Evolutionary conservation across 1,140 invertebrate genomes (phyloP).

Genomic region (Drosophila pandora): DNA sequence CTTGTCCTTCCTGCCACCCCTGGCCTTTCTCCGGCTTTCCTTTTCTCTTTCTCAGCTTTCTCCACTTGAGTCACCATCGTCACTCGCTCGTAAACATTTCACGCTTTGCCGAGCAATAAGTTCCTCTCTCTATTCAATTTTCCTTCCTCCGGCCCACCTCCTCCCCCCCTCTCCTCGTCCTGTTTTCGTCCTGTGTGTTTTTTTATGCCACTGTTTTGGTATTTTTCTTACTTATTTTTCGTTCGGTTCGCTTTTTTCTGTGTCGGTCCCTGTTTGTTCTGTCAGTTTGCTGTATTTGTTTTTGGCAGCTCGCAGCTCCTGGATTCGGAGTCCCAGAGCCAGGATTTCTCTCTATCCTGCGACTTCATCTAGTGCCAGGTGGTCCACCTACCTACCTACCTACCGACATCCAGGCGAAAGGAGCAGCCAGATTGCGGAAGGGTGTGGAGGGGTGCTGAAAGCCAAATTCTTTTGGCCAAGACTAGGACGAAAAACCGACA

Average conservation of each 20-base stretch:
- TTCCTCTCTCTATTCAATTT: slow-evolving; percentile 27
- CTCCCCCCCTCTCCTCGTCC: not conserved
- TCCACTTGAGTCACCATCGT: slow-evolving; percentile 72
- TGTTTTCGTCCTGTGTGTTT: slow-evolving; percentile 3
- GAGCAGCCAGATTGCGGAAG: slow-evolving; percentile 3
- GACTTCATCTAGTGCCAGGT: slow-evolving; percentile 41
- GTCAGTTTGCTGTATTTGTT: slow-evolving; percentile 73
- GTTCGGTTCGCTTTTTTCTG: slow-evolving; percentile 1
- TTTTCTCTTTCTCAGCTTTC: slow-evolving; percentile 15
- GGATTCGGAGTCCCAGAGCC: slow-evolving; percentile 10
- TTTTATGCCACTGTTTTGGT: slow-evolving; percentile 5
- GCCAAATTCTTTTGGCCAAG: slow-evolving; percentile 56
- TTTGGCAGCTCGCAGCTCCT: slow-evolving; percentile 55
- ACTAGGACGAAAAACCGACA: not conserved
- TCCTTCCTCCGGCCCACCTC: not conserved
- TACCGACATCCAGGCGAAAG: not conserved
- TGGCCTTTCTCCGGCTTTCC: too few species aligned
- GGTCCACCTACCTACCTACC: slow-evolving; percentile 1
- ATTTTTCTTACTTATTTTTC: slow-evolving; percentile 28
- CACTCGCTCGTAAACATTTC: slow-evolving; percentile 80
- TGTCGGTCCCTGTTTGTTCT: slow-evolving; percentile 45
- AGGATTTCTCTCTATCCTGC: slow-evolving; percentile 26
- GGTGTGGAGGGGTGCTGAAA: slow-evolving; percentile 42
- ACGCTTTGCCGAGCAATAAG: slow-evolving; percentile 80
- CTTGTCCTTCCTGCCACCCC: too few species aligned